Percentiles rank a stretch among this genome's conserved stretches.
Evolutionary conservation across 2,797 vertebrate species (phyloP).

Genomic region (Geotrypetes seraphini): DNA sequence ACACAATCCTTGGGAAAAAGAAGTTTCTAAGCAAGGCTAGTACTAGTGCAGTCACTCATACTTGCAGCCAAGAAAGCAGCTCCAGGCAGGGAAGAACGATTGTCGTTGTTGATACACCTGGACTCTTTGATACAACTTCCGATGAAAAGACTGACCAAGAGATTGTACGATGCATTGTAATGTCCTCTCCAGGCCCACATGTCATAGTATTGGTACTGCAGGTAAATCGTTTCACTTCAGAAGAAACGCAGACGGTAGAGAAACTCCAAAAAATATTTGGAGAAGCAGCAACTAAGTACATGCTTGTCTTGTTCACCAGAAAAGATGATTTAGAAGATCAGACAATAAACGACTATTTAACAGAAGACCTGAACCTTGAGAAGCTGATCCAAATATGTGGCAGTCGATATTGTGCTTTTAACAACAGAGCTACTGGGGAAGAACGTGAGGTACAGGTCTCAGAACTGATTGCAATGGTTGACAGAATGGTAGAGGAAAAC

Average conservation of each 20-base stretch:
- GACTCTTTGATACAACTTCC: conserved; percentile 4
- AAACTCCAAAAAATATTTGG: conserved; percentile 12
- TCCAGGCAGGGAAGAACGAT: not conserved
- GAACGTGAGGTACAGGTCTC: conserved; percentile 1
- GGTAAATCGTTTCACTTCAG: not conserved
- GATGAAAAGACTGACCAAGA: accelerated
- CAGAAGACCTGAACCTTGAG: accelerated
- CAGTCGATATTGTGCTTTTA: not conserved
- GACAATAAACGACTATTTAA: accelerated
- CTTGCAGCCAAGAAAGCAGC: not conserved
- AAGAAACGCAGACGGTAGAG: not conserved
- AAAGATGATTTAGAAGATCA: not conserved
- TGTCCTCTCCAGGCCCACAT: not conserved
- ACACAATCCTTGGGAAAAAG: not conserved
- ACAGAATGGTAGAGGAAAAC: not conserved
- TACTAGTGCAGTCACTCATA: not conserved
- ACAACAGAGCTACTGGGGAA: not conserved
- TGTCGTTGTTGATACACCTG: conserved; percentile 9
- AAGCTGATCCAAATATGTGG: not conserved
- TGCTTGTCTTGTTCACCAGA: conserved; percentile 7
- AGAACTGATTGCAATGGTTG: conserved; percentile 2
- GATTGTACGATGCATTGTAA: not conserved
- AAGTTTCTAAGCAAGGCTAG: not conserved
- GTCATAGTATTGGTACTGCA: not conserved
- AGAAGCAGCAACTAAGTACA: not conserved